Conservation (phyloP, 2,113 vertebrate species). For the Erinaceus europaeus region DNA sequence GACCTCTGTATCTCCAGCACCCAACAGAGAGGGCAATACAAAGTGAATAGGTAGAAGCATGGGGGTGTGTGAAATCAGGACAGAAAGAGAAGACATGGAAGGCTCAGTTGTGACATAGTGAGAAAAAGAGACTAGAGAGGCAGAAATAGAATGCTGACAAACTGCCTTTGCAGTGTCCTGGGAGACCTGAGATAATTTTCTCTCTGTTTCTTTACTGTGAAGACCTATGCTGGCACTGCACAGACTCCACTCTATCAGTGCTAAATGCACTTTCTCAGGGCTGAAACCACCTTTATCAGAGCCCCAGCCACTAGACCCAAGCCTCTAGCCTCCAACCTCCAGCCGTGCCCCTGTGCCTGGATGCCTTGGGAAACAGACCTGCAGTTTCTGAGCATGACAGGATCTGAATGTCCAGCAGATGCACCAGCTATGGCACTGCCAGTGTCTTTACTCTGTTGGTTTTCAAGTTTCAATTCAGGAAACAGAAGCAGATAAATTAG, state of each 20-base stretch:
- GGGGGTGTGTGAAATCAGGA: not conserved
- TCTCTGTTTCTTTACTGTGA: not conserved
- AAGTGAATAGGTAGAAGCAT: not conserved
- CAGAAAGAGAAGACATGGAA: not conserved
- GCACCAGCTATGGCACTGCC: not conserved
- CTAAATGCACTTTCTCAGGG: not conserved
- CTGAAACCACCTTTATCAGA: not conserved
- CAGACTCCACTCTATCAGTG: not conserved
- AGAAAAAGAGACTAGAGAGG: not conserved
- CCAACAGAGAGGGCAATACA: not conserved
- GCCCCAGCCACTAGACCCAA: rapidly evolving
- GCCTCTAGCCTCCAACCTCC: not conserved
- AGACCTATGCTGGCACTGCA: rapidly evolving
- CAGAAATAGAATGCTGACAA: not conserved
- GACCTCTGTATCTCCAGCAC: not conserved
- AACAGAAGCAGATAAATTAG: slow-evolving; percentile 65
- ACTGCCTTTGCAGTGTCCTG: not conserved
- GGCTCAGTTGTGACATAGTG: not conserved
- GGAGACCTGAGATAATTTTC: not conserved
- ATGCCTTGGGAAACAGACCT: not conserved
- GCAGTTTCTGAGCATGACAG: rapidly evolving
- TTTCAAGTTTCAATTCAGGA: slow-evolving; percentile 64
- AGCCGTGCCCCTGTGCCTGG: no score
- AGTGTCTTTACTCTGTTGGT: slow-evolving; percentile 52
- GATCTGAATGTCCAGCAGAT: slow-evolving; percentile 18